These are phyloP conservation scores for Temnopleurus reevesii DNA, from an alignment of 53 echinoderm and acorn worm species.

Conservation along the genomic window DNA sequence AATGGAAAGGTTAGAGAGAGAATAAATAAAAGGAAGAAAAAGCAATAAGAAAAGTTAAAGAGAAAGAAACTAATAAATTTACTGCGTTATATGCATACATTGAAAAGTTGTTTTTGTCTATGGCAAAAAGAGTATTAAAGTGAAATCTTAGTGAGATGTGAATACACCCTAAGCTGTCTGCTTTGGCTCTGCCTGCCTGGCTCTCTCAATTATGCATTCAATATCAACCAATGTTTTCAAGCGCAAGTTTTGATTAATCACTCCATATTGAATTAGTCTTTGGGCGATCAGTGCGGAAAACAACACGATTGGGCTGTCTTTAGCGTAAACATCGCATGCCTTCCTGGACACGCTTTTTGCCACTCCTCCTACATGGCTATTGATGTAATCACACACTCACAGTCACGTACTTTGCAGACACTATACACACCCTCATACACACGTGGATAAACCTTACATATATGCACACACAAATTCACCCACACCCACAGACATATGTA, in stretches of 20 bases:
- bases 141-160: neutral
- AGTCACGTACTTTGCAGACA: too few relatives aligned
- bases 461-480: too few relatives aligned
- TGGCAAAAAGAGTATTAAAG: neutral
- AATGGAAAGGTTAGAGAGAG: neutral
- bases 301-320: conserved; percentile 33
- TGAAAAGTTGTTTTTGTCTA: neutral
- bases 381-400: neutral
- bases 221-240: conserved; percentile 31
- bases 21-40: neutral
- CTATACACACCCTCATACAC: too few relatives aligned
- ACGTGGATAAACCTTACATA: too few relatives aligned
- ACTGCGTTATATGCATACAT: neutral
- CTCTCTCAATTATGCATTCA: conserved; percentile 28
- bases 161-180: neutral
- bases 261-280: conserved; percentile 41
- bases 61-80: neutral
- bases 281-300: conserved; percentile 27
- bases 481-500: too few relatives aligned
- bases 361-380: too few relatives aligned
- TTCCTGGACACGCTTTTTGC: neutral
- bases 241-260: conserved; percentile 41
- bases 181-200: neutral
- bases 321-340: conserved; percentile 30
- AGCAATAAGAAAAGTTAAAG: neutral